These are phyloP conservation scores for Gopherus flavomarginatus DNA, from an alignment of 2,113 vertebrate species.

Conservation along the genomic window DNA sequence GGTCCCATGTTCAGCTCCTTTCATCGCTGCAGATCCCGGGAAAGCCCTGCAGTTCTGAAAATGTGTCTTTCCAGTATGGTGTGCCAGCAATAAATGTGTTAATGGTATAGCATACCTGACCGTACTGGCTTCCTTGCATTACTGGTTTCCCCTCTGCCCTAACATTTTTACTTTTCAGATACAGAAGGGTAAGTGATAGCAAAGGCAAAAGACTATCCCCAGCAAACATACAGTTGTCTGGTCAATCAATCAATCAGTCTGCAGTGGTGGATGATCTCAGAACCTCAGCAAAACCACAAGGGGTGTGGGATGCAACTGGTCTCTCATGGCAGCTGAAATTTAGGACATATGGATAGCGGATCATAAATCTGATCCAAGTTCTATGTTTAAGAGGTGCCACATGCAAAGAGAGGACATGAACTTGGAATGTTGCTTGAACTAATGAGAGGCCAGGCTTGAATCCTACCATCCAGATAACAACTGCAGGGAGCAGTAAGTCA, in stretches of 20 bases:
- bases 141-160: no score
- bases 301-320: neutral
- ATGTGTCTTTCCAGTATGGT: no score
- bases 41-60: no score
- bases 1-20: no score
- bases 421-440: neutral
- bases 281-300: neutral
- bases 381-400: neutral
- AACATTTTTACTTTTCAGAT: neutral
- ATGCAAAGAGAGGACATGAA: neutral
- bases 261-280: neutral
- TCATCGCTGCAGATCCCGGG: no score
- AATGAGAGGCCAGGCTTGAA: neutral
- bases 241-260: neutral
- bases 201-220: neutral
- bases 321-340: neutral
- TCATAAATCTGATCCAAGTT: neutral
- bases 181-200: neutral
- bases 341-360: neutral
- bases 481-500: neutral
- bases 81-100: no score
- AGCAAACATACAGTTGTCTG: neutral
- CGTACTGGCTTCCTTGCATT: no score
- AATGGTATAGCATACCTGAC: no score
- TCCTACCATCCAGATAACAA: neutral